These are phyloP conservation scores for Ligdia adustata DNA, from an alignment of 2,888 invertebrate species.

Conservation along the genomic window DNA sequence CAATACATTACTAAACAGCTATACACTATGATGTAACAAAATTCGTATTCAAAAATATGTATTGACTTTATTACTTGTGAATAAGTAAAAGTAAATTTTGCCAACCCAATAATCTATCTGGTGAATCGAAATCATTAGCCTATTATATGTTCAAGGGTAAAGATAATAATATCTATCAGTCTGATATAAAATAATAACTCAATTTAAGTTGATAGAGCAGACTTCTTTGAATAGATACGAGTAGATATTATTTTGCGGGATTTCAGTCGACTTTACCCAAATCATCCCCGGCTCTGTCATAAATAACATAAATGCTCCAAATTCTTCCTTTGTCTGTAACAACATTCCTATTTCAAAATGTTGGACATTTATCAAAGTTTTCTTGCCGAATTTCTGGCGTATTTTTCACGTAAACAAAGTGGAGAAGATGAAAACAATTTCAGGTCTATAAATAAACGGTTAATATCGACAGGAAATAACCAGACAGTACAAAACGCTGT, in stretches of 20 bases:
- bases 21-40: neutral
- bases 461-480: constrained; percentile 27
- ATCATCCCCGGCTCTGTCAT: constrained; percentile 10
- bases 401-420: constrained; percentile 18
- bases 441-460: constrained; percentile 28
- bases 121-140: neutral
- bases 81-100: too few species aligned
- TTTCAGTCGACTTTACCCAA: constrained; percentile 1
- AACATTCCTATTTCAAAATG: constrained; percentile 11
- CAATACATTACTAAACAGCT: neutral
- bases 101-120: too few species aligned
- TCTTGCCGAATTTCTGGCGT: neutral
- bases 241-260: constrained; percentile 2
- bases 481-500: constrained; percentile 1
- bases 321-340: constrained; percentile 11
- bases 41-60: neutral
- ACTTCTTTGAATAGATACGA: constrained; percentile 1
- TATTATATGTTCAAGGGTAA: constrained; percentile 17
- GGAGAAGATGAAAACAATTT: constrained; percentile 26
- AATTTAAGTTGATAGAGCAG: neutral
- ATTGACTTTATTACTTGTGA: neutral
- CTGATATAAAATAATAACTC: constrained; percentile 20
- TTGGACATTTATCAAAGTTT: constrained; percentile 14
- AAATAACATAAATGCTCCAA: constrained; percentile 11
- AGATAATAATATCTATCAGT: constrained; percentile 15